A percentile compares a stretch with the other conserved stretches of the same genome.
Conservation (phyloP, 2,797 vertebrate species). For the Myripristis jacobus region DNA sequence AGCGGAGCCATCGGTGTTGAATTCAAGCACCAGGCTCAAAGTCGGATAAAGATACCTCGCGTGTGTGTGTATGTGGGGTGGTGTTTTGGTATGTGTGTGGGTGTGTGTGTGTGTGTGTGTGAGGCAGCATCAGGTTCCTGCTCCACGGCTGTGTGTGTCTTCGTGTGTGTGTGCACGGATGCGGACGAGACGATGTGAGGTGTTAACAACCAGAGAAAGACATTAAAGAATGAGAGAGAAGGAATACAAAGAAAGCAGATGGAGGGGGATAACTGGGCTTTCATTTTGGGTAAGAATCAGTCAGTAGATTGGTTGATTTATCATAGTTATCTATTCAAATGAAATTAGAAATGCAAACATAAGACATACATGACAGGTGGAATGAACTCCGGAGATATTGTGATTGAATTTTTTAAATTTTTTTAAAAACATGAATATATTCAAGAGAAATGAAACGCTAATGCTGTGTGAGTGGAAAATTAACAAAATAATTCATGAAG, state of each 20-base stretch:
- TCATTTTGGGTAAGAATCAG: slow-evolving; percentile 71
- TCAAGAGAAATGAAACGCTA: too few species aligned
- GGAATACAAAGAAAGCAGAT: slow-evolving; percentile 52
- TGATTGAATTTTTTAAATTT: background rate
- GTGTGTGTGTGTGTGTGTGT: slow-evolving; percentile 5
- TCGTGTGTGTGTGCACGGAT: slow-evolving; percentile 13
- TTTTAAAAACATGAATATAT: too few species aligned
- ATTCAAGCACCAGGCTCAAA: slow-evolving; percentile 58
- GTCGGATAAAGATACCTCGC: slow-evolving; percentile 44
- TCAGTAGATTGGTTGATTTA: background rate
- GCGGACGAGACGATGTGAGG: slow-evolving; percentile 38
- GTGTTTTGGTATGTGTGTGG: background rate
- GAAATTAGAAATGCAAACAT: background rate
- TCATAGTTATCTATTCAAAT: background rate
- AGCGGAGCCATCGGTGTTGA: slow-evolving; percentile 56
- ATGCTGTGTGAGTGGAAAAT: too few species aligned
- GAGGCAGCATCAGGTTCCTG: slow-evolving; percentile 67
- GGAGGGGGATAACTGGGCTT: slow-evolving; percentile 78
- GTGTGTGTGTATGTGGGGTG: slow-evolving; percentile 9
- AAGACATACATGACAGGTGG: background rate
- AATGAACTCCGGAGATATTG: background rate
- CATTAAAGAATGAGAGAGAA: slow-evolving; percentile 61
- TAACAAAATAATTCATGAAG: too few species aligned
- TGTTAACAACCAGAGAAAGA: slow-evolving; percentile 35
- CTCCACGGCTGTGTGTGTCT: slow-evolving; percentile 31